These are phyloP conservation scores for Thereva nobilitata DNA, from an alignment of 2,888 invertebrate genomes.

Conservation along the genomic window DNA sequence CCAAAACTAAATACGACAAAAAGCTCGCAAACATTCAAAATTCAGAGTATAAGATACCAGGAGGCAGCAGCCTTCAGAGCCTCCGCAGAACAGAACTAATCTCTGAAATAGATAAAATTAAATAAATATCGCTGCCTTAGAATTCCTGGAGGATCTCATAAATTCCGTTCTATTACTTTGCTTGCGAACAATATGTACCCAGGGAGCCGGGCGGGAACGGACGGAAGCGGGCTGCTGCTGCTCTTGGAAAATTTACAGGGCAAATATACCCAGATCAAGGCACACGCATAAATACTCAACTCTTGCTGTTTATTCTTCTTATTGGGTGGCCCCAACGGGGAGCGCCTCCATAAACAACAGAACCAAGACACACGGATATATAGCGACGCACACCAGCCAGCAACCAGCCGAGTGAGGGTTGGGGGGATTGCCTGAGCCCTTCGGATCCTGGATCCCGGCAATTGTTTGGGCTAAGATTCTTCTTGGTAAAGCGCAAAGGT, in stretches of 20 bases:
- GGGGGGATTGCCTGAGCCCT: not conserved
- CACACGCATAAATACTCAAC: constrained; percentile 33
- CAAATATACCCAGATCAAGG: constrained; percentile 23
- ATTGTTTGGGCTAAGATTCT: constrained; percentile 27
- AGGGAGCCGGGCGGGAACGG: not conserved
- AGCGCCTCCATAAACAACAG: constrained; percentile 3
- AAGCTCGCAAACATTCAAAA: constrained; percentile 12
- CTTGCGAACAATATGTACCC: constrained; percentile 25
- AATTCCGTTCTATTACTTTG: constrained; percentile 34
- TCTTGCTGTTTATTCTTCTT: constrained; percentile 21
- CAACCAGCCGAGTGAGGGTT: too few species aligned
- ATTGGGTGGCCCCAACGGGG: constrained; percentile 27
- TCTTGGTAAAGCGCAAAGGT: constrained; percentile 1
- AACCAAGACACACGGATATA: not conserved
- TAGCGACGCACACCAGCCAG: too few species aligned
- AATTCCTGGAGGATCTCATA: constrained; percentile 35
- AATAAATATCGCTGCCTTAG: constrained; percentile 34
- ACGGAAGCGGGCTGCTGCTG: not conserved
- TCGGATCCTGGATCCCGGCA: constrained; percentile 23
- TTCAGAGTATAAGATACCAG: constrained; percentile 10
- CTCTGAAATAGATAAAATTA: constrained; percentile 36
- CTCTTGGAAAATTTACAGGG: constrained; percentile 22
- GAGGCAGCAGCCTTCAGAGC: not conserved
- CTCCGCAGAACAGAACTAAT: constrained; percentile 14
- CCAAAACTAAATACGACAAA: constrained; percentile 5